A percentile compares a stretch with the other conserved stretches of the same genome.
These are phyloP conservation scores for Oreortyx pictus DNA, from an alignment of 2,797 vertebrate genomes.

Conservation along the genomic window DNA sequence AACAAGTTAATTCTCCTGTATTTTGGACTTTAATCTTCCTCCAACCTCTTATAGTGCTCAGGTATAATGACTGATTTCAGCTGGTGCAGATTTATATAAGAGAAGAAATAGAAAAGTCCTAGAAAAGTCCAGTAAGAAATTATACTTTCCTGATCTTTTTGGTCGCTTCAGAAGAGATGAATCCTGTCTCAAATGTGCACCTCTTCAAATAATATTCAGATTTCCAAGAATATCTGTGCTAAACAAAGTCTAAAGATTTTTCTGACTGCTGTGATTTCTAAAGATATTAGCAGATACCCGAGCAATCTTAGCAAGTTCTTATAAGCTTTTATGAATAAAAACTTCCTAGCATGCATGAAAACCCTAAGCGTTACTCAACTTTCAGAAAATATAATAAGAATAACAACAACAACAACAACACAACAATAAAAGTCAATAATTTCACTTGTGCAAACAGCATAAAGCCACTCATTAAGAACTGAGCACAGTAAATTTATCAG, in stretches of 20 bases:
- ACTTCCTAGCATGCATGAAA: not conserved
- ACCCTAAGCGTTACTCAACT: not conserved
- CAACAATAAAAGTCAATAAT: not conserved
- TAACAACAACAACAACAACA: too few relatives aligned
- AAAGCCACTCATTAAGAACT: not conserved
- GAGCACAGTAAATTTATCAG: not conserved
- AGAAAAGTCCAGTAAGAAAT: not conserved
- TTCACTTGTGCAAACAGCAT: not conserved
- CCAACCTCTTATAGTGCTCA: not conserved
- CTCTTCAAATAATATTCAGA: not conserved
- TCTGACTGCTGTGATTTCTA: not conserved
- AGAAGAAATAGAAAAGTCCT: not conserved
- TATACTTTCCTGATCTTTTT: not conserved
- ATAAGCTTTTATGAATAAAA: not conserved
- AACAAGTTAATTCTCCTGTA: not conserved
- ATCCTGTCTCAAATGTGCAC: not conserved
- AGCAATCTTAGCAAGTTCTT: not conserved
- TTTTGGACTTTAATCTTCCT: not conserved
- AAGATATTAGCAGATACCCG: not conserved
- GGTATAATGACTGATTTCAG: not conserved
- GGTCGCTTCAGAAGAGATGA: not conserved
- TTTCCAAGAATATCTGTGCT: not conserved
- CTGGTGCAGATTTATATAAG: not conserved
- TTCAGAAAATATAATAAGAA: not conserved
- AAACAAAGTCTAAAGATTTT: not conserved